Conservation (phyloP, 2,888 invertebrate species). For the Eueremaeus valkanovi region DNA sequence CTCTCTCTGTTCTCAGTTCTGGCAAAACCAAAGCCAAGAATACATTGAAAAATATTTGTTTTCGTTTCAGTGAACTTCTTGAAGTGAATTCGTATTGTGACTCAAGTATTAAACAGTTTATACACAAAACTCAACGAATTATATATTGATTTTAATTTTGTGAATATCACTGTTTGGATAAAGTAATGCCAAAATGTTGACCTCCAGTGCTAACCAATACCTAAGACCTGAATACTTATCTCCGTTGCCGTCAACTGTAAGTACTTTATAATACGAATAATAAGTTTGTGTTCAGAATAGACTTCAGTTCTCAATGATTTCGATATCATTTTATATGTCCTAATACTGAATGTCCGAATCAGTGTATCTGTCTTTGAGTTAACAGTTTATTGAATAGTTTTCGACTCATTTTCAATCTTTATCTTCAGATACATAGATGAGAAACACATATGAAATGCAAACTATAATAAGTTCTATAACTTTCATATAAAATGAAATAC, state of each 20-base stretch:
- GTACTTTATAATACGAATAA: slow-evolving; percentile 51
- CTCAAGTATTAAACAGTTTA: too few species aligned
- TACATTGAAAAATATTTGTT: too few species aligned
- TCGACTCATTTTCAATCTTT: background rate
- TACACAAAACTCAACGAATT: too few species aligned
- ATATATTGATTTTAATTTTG: too few species aligned
- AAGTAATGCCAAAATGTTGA: slow-evolving; percentile 62
- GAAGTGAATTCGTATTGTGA: too few species aligned
- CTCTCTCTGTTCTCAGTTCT: background rate
- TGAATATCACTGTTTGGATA: background rate
- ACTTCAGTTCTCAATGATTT: background rate
- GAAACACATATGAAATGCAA: too few species aligned
- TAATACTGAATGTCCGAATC: background rate
- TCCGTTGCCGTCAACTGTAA: slow-evolving; percentile 89
- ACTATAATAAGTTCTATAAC: background rate
- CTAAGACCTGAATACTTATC: slow-evolving; percentile 93
- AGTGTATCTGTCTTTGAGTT: background rate
- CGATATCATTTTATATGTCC: background rate
- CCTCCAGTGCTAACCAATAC: slow-evolving; percentile 83
- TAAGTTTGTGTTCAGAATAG: too few species aligned
- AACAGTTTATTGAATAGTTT: background rate
- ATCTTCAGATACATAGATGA: too few species aligned
- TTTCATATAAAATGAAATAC: background rate
- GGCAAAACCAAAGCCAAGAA: too few species aligned
- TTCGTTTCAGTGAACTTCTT: too few species aligned